These are phyloP conservation scores for Druon quercuslanigerum DNA, from an alignment of 1,140 invertebrate genomes.

Conservation along the genomic window DNA sequence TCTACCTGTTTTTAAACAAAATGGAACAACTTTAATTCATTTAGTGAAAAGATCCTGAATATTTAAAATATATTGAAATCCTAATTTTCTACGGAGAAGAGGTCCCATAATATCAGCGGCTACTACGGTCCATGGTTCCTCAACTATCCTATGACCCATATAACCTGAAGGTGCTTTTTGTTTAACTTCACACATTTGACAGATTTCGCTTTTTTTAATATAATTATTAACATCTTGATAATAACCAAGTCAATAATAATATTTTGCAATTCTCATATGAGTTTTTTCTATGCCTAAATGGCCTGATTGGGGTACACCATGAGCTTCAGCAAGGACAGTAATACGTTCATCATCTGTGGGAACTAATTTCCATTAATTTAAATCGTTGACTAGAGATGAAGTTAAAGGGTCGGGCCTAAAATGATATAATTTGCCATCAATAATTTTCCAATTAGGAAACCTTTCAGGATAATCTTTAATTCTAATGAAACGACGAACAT, in stretches of 20 bases:
- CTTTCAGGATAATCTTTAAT: conserved; percentile 17
- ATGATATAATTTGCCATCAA: conserved; percentile 35
- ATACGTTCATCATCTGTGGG: conserved; percentile 12
- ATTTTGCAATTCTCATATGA: conserved; percentile 23
- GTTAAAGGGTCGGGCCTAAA: conserved; percentile 11
- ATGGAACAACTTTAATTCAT: neutral
- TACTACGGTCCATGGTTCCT: no score
- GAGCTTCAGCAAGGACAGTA: conserved; percentile 32
- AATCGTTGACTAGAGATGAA: conserved; percentile 30
- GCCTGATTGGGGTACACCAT: conserved; percentile 35
- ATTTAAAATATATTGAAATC: neutral
- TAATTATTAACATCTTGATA: conserved; percentile 34
- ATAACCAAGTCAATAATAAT: conserved; percentile 51
- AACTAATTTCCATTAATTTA: conserved; percentile 42
- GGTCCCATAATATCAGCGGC: no score
- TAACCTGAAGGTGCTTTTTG: conserved; percentile 12
- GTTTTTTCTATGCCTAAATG: conserved; percentile 39
- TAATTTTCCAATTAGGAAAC: conserved; percentile 37
- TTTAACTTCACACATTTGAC: conserved; percentile 26
- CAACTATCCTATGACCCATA: conserved; percentile 20
- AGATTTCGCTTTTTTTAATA: conserved; percentile 22
- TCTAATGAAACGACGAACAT: conserved; percentile 5
- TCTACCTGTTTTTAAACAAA: neutral
- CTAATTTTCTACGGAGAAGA: conserved; percentile 37
- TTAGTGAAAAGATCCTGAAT: neutral